phyloP scores from a whole-genome alignment of 1,140 invertebrate genomes.

The Neomicropteryx cornuta region DNA sequence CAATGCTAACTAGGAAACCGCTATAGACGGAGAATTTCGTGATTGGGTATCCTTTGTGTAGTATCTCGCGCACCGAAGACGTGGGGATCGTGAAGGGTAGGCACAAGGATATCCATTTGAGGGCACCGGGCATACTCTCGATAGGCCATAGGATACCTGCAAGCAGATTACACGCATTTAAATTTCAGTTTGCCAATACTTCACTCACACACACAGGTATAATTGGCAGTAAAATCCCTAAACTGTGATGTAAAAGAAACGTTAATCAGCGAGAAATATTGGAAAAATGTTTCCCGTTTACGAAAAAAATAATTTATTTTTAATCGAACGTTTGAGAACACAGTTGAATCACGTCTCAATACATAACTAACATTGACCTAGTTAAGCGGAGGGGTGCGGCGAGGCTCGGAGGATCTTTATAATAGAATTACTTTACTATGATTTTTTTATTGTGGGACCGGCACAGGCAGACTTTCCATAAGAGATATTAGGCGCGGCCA shows the following conservation, averaged over 20 bases:
- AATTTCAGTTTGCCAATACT: no score
- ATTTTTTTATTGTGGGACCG: no score
- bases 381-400: no score
- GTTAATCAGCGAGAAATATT: neutral
- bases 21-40: conserved; percentile 42
- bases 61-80: conserved; percentile 47
- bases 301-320: neutral
- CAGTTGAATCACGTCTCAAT: neutral
- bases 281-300: neutral
- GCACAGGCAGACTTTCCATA: no score
- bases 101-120: conserved; percentile 43
- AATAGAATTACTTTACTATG: no score
- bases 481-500: no score
- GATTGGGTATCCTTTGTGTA: conserved; percentile 47
- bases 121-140: conserved; percentile 55
- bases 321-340: neutral
- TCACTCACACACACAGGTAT: neutral
- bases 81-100: conserved; percentile 59
- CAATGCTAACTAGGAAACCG: conserved; percentile 44
- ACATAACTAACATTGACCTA: no score
- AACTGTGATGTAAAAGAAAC: neutral
- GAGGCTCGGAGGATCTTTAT: no score
- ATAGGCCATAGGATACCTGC: conserved; percentile 83
- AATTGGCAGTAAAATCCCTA: neutral
- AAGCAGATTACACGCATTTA: conserved; percentile 12